Evolutionary conservation across 2,113 vertebrate species (phyloP).

Genomic region (Apistogramma diplotaenia): DNA sequence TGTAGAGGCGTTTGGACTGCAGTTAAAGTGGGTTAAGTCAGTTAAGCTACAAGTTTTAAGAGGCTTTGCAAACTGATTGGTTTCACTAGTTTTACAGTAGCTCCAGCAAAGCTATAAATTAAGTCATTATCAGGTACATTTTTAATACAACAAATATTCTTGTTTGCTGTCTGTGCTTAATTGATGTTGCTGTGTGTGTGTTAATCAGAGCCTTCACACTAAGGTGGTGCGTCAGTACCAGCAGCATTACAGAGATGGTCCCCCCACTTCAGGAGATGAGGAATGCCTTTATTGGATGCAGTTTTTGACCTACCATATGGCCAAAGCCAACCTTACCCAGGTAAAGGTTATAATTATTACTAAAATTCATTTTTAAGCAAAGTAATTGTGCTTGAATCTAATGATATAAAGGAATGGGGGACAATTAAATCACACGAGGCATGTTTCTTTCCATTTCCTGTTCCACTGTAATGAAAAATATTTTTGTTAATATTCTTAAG

Average conservation of each 20-base stretch:
- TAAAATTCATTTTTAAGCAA: no score
- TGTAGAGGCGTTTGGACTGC: not conserved
- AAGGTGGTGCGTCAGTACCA: conserved; percentile 90
- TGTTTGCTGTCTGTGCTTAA: not conserved
- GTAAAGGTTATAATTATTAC: conserved; percentile 68
- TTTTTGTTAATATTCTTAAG: not conserved
- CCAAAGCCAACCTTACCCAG: conserved; percentile 85
- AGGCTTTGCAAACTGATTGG: not conserved
- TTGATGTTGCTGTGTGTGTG: not conserved
- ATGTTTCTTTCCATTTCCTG: not conserved
- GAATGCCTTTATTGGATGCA: conserved; percentile 93
- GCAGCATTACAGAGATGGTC: conserved; percentile 72
- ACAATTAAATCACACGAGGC: not conserved
- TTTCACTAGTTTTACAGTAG: not conserved
- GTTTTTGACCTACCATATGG: conserved; percentile 92
- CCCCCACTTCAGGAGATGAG: conserved; percentile 79
- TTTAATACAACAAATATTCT: not conserved
- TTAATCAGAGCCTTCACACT: conserved; percentile 83
- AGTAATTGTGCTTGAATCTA: not conserved
- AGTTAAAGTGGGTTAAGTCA: not conserved
- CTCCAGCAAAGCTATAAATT: not conserved
- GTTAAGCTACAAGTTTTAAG: not conserved
- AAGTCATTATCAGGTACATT: not conserved
- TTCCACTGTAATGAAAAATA: not conserved
- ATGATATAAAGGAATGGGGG: not conserved